phyloP scores from a whole-genome alignment of 1,140 invertebrate species.

The Drosophila kepulauana region DNA sequence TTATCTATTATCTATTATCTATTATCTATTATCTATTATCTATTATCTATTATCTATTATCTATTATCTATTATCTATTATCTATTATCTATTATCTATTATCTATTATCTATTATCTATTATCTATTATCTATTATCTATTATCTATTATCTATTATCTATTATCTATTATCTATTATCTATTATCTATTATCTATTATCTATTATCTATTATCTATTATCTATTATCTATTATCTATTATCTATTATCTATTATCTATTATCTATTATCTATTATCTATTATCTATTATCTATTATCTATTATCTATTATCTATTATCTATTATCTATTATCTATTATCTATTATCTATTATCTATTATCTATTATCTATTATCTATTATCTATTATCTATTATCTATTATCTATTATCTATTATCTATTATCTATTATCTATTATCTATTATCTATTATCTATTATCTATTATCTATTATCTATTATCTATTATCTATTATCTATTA shows the following conservation, averaged over 20 bases:
- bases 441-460: constrained; percentile 4
- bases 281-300: constrained; percentile 4
- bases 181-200: background rate
- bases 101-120: no score
- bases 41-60: no score
- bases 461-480: constrained; percentile 3
- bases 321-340: no score
- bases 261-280: constrained; percentile 2
- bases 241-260: background rate
- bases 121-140: background rate
- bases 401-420: constrained; percentile 2
- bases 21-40: no score
- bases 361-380: background rate
- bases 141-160: constrained; percentile 4
- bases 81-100: no score
- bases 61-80: no score
- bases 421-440: constrained; percentile 1
- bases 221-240: no score
- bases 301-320: background rate
- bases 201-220: no score
- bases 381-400: constrained; percentile 1
- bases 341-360: no score
- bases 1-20: constrained; percentile 5
- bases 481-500: constrained; percentile 14
- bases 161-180: constrained; percentile 2